Percentiles rank a stretch among this genome's conserved stretches.
Conservation (phyloP, 2,888 invertebrate genomes). For the Drosophila dives region DNA sequence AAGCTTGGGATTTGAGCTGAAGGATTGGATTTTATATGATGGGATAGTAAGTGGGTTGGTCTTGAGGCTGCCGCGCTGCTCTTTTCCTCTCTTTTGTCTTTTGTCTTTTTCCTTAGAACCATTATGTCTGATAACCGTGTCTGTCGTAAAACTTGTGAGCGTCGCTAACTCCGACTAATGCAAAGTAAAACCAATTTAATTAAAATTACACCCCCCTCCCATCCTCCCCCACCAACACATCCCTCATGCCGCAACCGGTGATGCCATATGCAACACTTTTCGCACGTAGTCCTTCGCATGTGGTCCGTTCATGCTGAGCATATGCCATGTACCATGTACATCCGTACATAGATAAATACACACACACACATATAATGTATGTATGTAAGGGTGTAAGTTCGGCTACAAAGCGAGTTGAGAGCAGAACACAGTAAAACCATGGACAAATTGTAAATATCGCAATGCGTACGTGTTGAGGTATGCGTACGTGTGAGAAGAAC, state of each 20-base stretch:
- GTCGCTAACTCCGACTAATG: conserved; percentile 5
- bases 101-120: not conserved
- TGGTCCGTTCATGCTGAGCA: conserved; percentile 5
- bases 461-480: conserved; percentile 41
- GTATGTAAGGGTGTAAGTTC: not conserved
- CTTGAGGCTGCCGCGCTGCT: not conserved
- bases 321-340: not conserved
- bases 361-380: not conserved
- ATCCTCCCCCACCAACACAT: not conserved
- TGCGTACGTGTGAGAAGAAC: conserved; percentile 18
- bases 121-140: conserved; percentile 7
- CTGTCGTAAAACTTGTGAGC: conserved; percentile 10
- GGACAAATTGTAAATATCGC: conserved; percentile 44
- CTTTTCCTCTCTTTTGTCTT: no score
- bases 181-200: conserved; percentile 33
- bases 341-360: not conserved
- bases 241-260: not conserved
- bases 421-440: conserved; percentile 44
- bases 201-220: conserved; percentile 2
- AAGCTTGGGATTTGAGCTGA: conserved; percentile 5
- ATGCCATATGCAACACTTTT: conserved; percentile 26
- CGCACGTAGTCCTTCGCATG: conserved; percentile 15
- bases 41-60: not conserved
- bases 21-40: not conserved
- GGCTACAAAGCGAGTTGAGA: conserved; percentile 20